phyloP scores from a whole-genome alignment of 2,888 invertebrate genomes.

The Melinopterus prodromus region DNA sequence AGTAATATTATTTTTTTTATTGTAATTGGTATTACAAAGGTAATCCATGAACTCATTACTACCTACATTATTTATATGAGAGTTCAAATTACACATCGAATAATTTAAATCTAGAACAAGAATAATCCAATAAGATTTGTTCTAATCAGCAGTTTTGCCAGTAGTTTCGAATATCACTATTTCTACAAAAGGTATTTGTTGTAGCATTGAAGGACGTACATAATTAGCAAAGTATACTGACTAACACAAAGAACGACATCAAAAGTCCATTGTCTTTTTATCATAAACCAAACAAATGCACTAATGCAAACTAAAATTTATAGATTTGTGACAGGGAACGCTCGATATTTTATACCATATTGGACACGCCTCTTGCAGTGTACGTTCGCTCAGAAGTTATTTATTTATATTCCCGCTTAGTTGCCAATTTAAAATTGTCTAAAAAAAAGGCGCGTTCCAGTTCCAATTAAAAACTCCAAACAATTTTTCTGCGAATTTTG shows the following conservation, averaged over 20 bases:
- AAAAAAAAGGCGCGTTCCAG: constrained; percentile 4
- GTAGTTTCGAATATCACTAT: background rate
- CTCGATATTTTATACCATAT: background rate
- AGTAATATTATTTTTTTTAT: no score
- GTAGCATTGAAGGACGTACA: background rate
- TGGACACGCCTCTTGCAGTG: background rate
- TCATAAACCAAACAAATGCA: background rate
- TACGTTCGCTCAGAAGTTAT: background rate
- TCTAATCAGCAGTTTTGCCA: background rate
- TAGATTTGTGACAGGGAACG: background rate
- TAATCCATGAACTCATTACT: background rate
- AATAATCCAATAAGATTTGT: background rate
- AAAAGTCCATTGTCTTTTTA: background rate
- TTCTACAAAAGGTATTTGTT: background rate
- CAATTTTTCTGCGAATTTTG: background rate
- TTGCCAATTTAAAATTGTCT: background rate
- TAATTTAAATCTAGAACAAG: background rate
- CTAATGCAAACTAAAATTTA: background rate
- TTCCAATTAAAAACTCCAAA: background rate
- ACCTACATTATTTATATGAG: background rate
- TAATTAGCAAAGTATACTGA: background rate
- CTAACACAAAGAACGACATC: background rate
- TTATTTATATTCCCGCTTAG: background rate
- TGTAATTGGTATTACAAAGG: no score
- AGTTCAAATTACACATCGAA: background rate